These are phyloP conservation scores for Lepus timidus DNA, from an alignment of 2,113 vertebrate genomes.

Conservation along the genomic window DNA sequence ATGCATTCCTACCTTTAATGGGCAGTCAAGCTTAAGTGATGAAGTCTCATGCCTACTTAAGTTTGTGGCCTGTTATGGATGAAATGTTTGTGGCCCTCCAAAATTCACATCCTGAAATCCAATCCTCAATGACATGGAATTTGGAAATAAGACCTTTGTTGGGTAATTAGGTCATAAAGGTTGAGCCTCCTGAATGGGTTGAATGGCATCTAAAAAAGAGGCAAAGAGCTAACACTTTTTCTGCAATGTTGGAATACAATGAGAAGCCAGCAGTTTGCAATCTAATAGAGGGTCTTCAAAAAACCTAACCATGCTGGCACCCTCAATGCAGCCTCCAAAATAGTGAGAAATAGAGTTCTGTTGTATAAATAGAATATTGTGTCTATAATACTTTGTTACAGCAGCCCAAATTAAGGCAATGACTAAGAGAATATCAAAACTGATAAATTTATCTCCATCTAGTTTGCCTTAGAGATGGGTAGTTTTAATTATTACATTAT, in stretches of 20 bases:
- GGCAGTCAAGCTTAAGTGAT: conserved; percentile 20
- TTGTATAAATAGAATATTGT: neutral
- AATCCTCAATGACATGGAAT: neutral
- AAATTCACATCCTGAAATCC: neutral
- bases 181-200: neutral
- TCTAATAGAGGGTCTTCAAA: neutral
- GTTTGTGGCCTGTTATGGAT: neutral
- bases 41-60: neutral
- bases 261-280: neutral
- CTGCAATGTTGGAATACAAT: neutral
- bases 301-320: neutral
- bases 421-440: conserved; percentile 22
- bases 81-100: neutral
- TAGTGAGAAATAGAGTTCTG: neutral
- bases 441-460: neutral
- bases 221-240: neutral
- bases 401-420: neutral
- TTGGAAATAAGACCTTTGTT: neutral
- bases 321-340: neutral
- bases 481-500: conserved; percentile 19
- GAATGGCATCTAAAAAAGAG: neutral
- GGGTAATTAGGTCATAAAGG: neutral
- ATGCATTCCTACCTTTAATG: neutral
- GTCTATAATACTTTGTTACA: neutral
- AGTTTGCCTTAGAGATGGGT: neutral